Base-by-base conservation (phyloP, 2,797 vertebrate genomes). In the Pteropus rufus region DNA sequence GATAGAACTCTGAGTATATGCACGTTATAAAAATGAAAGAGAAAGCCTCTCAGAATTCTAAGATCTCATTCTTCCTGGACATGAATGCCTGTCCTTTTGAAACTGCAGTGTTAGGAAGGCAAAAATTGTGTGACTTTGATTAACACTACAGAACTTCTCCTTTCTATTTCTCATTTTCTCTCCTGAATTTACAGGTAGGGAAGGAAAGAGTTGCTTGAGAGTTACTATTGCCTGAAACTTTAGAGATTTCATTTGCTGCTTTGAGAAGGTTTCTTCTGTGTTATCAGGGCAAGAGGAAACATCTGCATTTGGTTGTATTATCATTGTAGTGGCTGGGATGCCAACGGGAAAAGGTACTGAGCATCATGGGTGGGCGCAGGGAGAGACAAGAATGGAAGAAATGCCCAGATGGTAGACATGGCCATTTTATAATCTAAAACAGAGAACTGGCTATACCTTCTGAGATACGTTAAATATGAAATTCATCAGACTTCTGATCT, bases 401-500 rank as follows among this genome's bases (percentile, higher is more conserved):
- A 93, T 76, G 72, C 87, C 70, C 83, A 81, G 83, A 36, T 44
- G 56, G 83, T 56, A 83, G 89, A 70, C 88, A n/a, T 60, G 67
- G n/a, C 80, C 88, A 95, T 96, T 94, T 34, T 76, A 82, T 79
- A 85, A 88, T 73, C 94, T 36, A 94, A 49, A 85, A 58, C 89
- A 93, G 46, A 34, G 79, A 92, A 54, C 46, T 0, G 90, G 49
- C 65, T 93, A 18, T 95, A 95, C 97, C 94, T 96, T 88, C 52
- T 97, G 97, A 73, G 54, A 87, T 91, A 82, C 95, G 96, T 95
- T 97, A 94, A 81, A 96, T 94, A 79, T 89, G 67, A 94, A 96
- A 97, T 97, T 97, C 88, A 93, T 98, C 97, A 97, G 90, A 97
- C 7, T 76, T 82, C 81, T 70, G 65, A 73, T 97, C 90, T 86